Evolutionary conservation across 1,140 invertebrate species (phyloP), one percentile per base, ranked within the genome.

Genomic region (Sycobia sp.): DNA sequence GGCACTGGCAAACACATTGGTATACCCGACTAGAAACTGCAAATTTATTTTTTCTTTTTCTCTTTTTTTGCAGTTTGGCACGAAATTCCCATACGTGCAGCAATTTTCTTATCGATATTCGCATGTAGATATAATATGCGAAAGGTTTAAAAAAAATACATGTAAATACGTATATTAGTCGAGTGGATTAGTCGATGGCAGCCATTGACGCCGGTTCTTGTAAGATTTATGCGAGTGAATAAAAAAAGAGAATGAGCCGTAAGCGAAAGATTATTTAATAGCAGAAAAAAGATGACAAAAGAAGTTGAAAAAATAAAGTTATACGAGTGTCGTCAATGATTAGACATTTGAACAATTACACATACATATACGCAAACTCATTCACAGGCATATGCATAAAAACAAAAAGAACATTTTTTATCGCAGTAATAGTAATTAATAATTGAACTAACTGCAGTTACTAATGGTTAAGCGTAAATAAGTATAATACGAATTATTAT

Each of bases 401-500:
- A n/a, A n/a, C n/a, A n/a, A n/a, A n/a, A n/a, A n/a, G n/a, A 14
- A 49, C 56, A 50, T 59, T 62, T 54, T 47, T 61, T 20, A 44
- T 61, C 32, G 25, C 50, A 36, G 54, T 46, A 25, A 53, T 53
- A 38, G 22, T 61, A 61, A 54, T 54, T 62, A 62, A 23, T 54
- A 29, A 62, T 53, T 54, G 44, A 54, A 46, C 41, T 54, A 62
- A 50, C n/a, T 62, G 41, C 59, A 62, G 50, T 62, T 41, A 62
- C 50, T 62, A 62, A 53, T 1, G 32, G 23, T 62, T 54, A 62
- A 54, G 38, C 47, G 9, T 61, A 61, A 61, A 47, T 59, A 59
- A 25, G 36, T 54, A 54, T 46, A n/a, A 62, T n/a, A 47, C 38
- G 46, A 41, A 59, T 59, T 27, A 59, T 43, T 34, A 46, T 61